Conservation (phyloP, 2,888 invertebrate genomes). For the Eilema depressum region DNA sequence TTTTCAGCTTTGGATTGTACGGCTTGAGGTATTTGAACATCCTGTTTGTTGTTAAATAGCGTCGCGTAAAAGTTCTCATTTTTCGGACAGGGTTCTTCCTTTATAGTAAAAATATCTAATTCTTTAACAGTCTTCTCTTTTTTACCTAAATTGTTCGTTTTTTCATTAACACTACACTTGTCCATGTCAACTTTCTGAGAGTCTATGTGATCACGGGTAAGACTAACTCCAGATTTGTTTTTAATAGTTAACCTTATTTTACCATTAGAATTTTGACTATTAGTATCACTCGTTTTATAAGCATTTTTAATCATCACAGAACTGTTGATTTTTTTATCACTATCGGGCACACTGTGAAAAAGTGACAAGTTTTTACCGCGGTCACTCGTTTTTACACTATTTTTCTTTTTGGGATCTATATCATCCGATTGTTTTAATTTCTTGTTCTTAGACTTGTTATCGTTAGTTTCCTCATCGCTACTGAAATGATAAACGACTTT, state of each 20-base stretch:
- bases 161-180: slow-evolving; percentile 74
- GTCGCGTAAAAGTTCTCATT: slow-evolving; percentile 79
- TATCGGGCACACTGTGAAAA: slow-evolving; percentile 67
- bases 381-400: slow-evolving; percentile 71
- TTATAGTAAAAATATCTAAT: slow-evolving; percentile 63
- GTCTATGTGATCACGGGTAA: slow-evolving; percentile 82
- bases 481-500: slow-evolving; percentile 80
- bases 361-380: slow-evolving; percentile 82
- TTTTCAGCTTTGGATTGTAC: slow-evolving; percentile 67
- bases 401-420: slow-evolving; percentile 75
- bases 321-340: slow-evolving; percentile 74
- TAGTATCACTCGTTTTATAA: slow-evolving; percentile 85
- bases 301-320: slow-evolving; percentile 84
- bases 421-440: slow-evolving; percentile 67
- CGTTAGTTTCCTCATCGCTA: slow-evolving; percentile 81
- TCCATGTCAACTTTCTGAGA: slow-evolving; percentile 77
- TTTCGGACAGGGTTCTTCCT: slow-evolving; percentile 74
- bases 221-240: slow-evolving; percentile 85
- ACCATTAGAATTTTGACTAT: slow-evolving; percentile 84
- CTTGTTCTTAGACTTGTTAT: slow-evolving; percentile 68
- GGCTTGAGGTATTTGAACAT: slow-evolving; percentile 72
- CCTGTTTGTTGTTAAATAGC: slow-evolving; percentile 79
- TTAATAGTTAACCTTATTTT: slow-evolving; percentile 86
- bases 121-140: slow-evolving; percentile 66
- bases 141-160: slow-evolving; percentile 64